phyloP scores from a whole-genome alignment of 2,113 vertebrate genomes.

The Polyodon spathula region DNA sequence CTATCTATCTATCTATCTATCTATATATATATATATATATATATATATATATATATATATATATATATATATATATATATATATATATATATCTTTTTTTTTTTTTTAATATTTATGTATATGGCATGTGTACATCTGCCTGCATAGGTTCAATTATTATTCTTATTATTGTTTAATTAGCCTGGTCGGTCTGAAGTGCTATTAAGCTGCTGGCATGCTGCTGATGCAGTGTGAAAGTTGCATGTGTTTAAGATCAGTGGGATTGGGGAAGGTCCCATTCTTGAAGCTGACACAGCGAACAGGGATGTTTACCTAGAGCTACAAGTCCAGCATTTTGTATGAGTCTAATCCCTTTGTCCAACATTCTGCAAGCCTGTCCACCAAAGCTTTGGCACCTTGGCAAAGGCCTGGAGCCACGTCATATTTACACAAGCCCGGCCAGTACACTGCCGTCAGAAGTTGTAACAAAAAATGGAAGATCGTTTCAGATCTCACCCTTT shows the following conservation, averaged over 20 bases:
- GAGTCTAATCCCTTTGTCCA: background rate
- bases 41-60: too few relatives aligned
- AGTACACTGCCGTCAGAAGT: background rate
- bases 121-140: too few relatives aligned
- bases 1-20: too few relatives aligned
- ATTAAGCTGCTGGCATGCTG: too few relatives aligned
- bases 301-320: background rate
- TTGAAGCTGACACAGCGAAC: background rate
- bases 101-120: too few relatives aligned
- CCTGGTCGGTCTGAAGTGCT: too few relatives aligned
- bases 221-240: conserved; percentile 29
- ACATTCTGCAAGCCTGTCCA: background rate
- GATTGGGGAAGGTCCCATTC: background rate
- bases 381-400: background rate
- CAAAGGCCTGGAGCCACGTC: background rate
- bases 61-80: too few relatives aligned
- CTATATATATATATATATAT: too few relatives aligned
- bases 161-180: too few relatives aligned
- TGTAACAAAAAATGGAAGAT: background rate
- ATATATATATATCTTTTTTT: too few relatives aligned
- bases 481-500: too few relatives aligned
- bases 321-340: background rate
- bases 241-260: background rate
- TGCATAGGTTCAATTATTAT: too few relatives aligned
- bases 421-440: background rate